phyloP scores from a whole-genome alignment of 2,888 invertebrate genomes.

The Podabrus alpinus region DNA sequence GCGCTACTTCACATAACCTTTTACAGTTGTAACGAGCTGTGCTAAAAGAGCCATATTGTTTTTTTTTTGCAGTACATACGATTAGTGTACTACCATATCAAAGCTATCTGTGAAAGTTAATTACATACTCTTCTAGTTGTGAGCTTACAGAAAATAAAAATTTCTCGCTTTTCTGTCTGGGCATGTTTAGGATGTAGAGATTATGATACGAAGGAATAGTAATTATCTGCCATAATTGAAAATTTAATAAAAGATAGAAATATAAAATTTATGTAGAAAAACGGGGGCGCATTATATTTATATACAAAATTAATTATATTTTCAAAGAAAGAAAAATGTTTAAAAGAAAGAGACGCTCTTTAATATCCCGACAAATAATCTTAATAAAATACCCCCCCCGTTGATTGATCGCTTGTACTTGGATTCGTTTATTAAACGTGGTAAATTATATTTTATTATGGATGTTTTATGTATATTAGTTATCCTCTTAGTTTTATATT shows the following conservation, averaged over 20 bases:
- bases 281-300: constrained; percentile 21
- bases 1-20: constrained; percentile 32
- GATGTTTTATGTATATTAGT: constrained; percentile 2
- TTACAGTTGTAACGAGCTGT: constrained; percentile 16
- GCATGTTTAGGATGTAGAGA: constrained; percentile 31
- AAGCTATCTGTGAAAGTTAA: constrained; percentile 23
- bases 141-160: constrained; percentile 17
- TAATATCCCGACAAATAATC: neutral
- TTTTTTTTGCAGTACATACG: constrained; percentile 8
- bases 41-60: constrained; percentile 22
- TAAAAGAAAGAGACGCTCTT: neutral
- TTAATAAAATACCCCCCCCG: constrained; percentile 7
- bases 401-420: constrained; percentile 33
- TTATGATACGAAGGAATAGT: constrained; percentile 27
- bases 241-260: constrained; percentile 6
- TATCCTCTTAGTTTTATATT: neutral
- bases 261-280: constrained; percentile 18
- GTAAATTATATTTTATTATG: constrained; percentile 18
- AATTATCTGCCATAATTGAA: constrained; percentile 32
- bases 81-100: constrained; percentile 23
- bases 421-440: constrained; percentile 24
- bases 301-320: constrained; percentile 6
- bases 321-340: neutral
- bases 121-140: constrained; percentile 16
- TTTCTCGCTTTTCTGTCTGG: constrained; percentile 27